These are phyloP conservation scores for Drosophila tripunctata DNA, from an alignment of 2,888 invertebrate genomes.

Conservation along the genomic window DNA sequence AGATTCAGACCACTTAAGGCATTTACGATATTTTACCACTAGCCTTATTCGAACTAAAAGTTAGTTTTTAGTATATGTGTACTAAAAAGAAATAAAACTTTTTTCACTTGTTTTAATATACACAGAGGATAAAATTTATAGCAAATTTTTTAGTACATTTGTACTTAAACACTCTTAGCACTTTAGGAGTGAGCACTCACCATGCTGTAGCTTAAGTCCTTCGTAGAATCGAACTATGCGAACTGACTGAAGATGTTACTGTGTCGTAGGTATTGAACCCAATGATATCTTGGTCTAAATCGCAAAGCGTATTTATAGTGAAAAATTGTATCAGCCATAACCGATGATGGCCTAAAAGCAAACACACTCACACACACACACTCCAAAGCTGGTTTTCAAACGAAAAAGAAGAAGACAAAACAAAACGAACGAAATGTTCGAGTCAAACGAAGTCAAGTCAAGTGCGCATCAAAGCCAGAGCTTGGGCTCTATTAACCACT, in stretches of 20 bases:
- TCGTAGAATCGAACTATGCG: constrained; percentile 33
- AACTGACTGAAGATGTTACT: constrained; percentile 65
- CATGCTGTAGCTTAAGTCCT: constrained; percentile 60
- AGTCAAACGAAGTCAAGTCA: constrained; percentile 31
- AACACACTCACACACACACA: background rate
- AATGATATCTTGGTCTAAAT: constrained; percentile 73
- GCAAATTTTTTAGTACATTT: constrained; percentile 1
- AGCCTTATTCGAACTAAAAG: too few relatives aligned
- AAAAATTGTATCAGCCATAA: constrained; percentile 28
- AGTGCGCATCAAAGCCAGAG: constrained; percentile 62
- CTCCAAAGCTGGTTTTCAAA: constrained; percentile 50
- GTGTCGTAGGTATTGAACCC: constrained; percentile 71
- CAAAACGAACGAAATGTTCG: constrained; percentile 18
- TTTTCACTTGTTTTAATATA: too few relatives aligned
- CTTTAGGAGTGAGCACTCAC: constrained; percentile 55
- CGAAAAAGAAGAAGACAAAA: constrained; percentile 11
- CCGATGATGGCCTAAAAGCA: constrained; percentile 7
- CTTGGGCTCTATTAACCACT: constrained; percentile 67
- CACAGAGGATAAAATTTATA: too few relatives aligned
- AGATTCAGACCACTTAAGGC: too few relatives aligned
- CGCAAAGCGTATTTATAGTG: constrained; percentile 74
- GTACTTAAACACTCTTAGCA: background rate
- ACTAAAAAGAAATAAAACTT: too few relatives aligned
- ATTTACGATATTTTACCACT: too few relatives aligned
- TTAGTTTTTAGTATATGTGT: too few relatives aligned